phyloP scores from a whole-genome alignment of 2,113 vertebrate genomes.

The Copsychus sechellarum region DNA sequence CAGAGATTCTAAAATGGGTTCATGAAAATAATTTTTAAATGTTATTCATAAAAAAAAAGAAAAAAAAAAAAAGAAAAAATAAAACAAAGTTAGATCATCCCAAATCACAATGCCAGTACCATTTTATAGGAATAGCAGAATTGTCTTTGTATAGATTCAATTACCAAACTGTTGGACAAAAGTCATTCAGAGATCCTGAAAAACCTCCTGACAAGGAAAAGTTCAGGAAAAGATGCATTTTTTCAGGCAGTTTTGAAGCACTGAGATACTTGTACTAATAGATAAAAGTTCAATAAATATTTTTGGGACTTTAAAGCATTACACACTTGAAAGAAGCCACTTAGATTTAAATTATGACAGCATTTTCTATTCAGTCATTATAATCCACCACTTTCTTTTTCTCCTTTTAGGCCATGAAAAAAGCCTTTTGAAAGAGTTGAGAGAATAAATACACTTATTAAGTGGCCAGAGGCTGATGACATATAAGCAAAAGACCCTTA shows the following conservation, averaged over 20 bases:
- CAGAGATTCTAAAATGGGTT: background rate
- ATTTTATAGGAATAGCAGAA: background rate
- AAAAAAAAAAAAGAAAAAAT: rapidly evolving
- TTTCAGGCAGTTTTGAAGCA: background rate
- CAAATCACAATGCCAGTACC: background rate
- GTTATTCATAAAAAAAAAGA: rapidly evolving
- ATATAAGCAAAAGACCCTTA: background rate
- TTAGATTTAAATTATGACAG: background rate
- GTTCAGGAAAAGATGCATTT: background rate
- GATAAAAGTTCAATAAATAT: background rate
- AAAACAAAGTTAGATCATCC: background rate
- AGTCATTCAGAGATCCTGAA: background rate
- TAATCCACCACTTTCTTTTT: background rate
- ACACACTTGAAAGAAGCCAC: background rate
- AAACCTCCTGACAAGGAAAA: background rate
- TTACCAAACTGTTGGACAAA: background rate
- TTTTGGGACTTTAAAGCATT: background rate
- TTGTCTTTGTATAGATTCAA: background rate
- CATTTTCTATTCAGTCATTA: background rate
- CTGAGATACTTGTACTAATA: background rate
- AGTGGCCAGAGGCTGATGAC: background rate
- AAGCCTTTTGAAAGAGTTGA: background rate
- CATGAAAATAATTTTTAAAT: background rate
- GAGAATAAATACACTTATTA: background rate
- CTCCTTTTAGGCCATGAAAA: background rate